These are phyloP conservation scores for Brachynemurus nebulosus DNA, from an alignment of 2,888 invertebrate genomes.

Conservation along the genomic window DNA sequence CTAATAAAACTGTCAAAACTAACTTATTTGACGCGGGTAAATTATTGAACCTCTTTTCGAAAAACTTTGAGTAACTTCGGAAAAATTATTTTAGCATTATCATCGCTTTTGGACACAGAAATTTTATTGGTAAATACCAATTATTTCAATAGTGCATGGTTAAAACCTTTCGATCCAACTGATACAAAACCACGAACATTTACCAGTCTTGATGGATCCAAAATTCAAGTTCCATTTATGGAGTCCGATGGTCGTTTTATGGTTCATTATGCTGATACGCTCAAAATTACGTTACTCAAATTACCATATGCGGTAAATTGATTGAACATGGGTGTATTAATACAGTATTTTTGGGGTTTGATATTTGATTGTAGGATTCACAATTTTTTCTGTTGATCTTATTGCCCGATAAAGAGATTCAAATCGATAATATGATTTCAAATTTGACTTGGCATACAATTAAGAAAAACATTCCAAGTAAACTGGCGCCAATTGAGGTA, in stretches of 20 bases:
- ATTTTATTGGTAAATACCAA: neutral
- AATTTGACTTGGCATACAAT: neutral
- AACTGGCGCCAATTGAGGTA: neutral
- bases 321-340: no score
- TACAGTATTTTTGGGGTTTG: no score
- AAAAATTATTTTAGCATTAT: neutral
- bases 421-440: neutral
- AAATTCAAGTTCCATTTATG: neutral
- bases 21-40: neutral
- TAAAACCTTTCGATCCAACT: neutral
- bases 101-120: neutral
- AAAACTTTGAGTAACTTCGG: no score
- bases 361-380: neutral
- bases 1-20: neutral
- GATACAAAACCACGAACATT: neutral
- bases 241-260: neutral
- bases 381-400: neutral
- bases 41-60: neutral
- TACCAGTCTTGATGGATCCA: neutral
- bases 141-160: neutral
- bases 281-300: neutral
- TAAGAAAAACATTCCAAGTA: neutral
- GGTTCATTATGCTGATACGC: neutral
- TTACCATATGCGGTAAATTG: no score
- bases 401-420: neutral